Percentiles rank a stretch among this genome's conserved stretches.
These are phyloP conservation scores for Probaryconus sp. DNA, from an alignment of 1,140 invertebrate species.

Conservation along the genomic window DNA sequence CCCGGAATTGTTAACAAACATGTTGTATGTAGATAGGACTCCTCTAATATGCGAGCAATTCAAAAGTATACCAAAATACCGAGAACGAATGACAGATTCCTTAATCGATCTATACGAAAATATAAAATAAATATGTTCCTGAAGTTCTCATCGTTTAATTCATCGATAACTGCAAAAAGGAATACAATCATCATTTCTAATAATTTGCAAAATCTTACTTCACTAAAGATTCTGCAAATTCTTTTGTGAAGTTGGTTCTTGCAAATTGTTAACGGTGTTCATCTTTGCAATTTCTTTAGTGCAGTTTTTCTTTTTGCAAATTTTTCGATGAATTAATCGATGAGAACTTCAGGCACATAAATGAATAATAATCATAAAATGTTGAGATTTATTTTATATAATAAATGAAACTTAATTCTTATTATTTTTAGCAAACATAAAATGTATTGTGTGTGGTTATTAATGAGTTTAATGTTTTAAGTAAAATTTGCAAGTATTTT, in stretches of 20 bases:
- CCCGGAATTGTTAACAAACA: conserved; percentile 46
- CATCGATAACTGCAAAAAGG: no score
- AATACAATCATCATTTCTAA: no score
- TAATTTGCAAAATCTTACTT: no score
- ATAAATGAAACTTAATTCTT: neutral
- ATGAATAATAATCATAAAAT: conserved; percentile 1
- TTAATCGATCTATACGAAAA: conserved; percentile 63
- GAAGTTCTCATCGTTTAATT: no score
- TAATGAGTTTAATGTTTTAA: conserved; percentile 47
- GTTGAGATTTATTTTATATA: neutral
- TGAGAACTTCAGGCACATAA: no score
- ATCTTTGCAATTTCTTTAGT: no score
- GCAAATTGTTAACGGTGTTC: no score
- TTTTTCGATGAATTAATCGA: no score
- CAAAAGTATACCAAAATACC: conserved; percentile 43
- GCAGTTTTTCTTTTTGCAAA: no score
- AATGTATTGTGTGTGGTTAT: conserved; percentile 21
- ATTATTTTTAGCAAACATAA: neutral
- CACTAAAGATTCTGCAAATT: no score
- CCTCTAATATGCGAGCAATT: conserved; percentile 60
- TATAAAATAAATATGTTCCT: conserved; percentile 1
- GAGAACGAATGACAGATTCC: conserved; percentile 58
- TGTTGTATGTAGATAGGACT: conserved; percentile 65
- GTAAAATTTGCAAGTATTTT: conserved; percentile 61
- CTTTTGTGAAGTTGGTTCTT: no score